These are phyloP conservation scores for Sphaeridia pumilis DNA, from an alignment of 2,888 invertebrate species.

Conservation along the genomic window DNA sequence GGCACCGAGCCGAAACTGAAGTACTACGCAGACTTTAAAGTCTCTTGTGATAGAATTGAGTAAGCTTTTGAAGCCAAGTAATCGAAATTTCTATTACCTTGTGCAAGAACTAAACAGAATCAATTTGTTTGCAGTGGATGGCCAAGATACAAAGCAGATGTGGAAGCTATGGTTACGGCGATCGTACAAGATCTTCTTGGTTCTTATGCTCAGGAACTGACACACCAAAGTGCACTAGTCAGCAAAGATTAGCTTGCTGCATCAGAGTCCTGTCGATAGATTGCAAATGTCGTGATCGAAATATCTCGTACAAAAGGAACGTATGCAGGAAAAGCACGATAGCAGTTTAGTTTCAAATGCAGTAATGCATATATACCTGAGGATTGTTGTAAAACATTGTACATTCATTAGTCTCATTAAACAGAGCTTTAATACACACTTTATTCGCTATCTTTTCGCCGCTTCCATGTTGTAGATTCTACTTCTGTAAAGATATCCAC, in stretches of 20 bases:
- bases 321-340: too few species aligned
- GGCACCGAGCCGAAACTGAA: slow-evolving; percentile 99
- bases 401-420: too few species aligned
- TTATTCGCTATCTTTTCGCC: too few species aligned
- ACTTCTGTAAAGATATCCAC: too few species aligned
- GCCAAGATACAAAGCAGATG: slow-evolving; percentile 48
- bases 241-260: not conserved
- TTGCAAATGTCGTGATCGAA: too few species aligned
- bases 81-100: not conserved
- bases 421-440: too few species aligned
- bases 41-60: slow-evolving; percentile 50
- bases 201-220: slow-evolving; percentile 49
- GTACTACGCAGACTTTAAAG: slow-evolving; percentile 87
- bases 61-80: slow-evolving; percentile 22
- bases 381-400: too few species aligned
- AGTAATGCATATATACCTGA: too few species aligned
- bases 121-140: slow-evolving; percentile 41
- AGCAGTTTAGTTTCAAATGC: too few species aligned
- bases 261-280: too few species aligned
- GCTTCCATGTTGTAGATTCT: too few species aligned
- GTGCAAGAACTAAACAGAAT: not conserved
- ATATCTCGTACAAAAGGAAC: too few species aligned
- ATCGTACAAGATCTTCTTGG: slow-evolving; percentile 66
- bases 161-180: slow-evolving; percentile 62
- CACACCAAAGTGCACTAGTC: slow-evolving; percentile 7